Evolutionary conservation across 2,113 vertebrate genomes (phyloP), one percentile per base, ranked within the genome.

Genomic region (pig (Sus scrofa)): DNA sequence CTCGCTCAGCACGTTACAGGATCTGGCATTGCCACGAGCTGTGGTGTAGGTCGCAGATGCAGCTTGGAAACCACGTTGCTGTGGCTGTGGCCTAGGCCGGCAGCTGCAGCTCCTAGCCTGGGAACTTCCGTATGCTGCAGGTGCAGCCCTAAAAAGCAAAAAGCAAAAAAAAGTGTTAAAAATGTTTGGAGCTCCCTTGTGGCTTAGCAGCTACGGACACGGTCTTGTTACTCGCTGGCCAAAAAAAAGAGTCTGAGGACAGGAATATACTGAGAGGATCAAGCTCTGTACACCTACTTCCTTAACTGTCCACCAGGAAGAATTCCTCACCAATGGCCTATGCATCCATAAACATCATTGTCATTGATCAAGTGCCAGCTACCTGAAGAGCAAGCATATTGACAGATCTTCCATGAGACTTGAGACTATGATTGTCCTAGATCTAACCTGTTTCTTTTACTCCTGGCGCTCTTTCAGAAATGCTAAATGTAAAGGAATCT

Each of bases 391-490:
- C 62, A 73, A 89, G 73, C 39, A 75, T 56, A 54, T 32, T 12
- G 58, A 79, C 19, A 6, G 37, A 90, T 56, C 75, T 44, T 83
- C 70, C 34, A 6, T 30, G 88, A 83, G 18, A 58, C 63, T 63
- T 54, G 77, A 91, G 77, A 91, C 44, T 56, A 15, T 34, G 58
- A 83, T 32, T 91, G n/a, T 56, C 93, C 74, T 52, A 14, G 32
- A 85, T 52, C 82, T 58, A 67, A 74, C 24, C 5, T 20, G 15
- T 82, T 70, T 86, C n/a, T 63, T 63, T 94, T 91, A 68, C 79
- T 86, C 68, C 70, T 24, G 22, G 44, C 6, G 58, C 39, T 86
- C 63, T 79, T 95, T 86, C 60, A 86, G 65, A 97, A 89, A 62
- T 52, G 52, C 63, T 22, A 83, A 89, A 27, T 58, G 16, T 78